phyloP scores from a whole-genome alignment of 1,140 invertebrate species.

The Babylonia areolata region DNA sequence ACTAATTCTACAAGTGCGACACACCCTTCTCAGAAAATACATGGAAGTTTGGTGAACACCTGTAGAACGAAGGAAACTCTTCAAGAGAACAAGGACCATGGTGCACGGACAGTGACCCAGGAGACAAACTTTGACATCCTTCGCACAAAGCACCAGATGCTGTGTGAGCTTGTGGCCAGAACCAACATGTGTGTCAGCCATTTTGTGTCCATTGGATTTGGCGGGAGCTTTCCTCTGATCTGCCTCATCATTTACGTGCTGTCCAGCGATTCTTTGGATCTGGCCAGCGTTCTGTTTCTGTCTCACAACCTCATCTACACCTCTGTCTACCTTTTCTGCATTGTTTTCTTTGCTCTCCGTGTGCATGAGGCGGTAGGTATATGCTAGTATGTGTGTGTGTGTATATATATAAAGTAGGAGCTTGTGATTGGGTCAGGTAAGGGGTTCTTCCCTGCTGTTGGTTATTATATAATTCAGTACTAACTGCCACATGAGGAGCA shows the following conservation, averaged over 20 bases:
- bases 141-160: neutral
- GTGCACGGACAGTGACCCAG: neutral
- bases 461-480: too few relatives aligned
- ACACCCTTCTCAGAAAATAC: too few relatives aligned
- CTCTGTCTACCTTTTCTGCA: neutral
- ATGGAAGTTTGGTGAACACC: too few relatives aligned
- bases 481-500: too few relatives aligned
- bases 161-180: neutral
- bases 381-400: too few relatives aligned
- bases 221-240: neutral
- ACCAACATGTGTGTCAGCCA: neutral
- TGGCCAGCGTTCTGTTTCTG: neutral
- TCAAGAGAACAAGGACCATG: neutral
- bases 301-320: neutral
- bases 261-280: neutral
- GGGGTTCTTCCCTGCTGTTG: too few relatives aligned
- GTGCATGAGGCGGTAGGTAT: too few relatives aligned
- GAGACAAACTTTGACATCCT: neutral
- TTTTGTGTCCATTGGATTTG: neutral
- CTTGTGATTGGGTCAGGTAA: too few relatives aligned
- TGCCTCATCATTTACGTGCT: neutral
- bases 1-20: too few relatives aligned
- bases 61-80: neutral
- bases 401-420: too few relatives aligned
- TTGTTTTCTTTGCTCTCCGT: too few relatives aligned